Evolutionary conservation across 2,888 invertebrate species (phyloP).

Genomic region (Sarcophaga caerulescens): DNA sequence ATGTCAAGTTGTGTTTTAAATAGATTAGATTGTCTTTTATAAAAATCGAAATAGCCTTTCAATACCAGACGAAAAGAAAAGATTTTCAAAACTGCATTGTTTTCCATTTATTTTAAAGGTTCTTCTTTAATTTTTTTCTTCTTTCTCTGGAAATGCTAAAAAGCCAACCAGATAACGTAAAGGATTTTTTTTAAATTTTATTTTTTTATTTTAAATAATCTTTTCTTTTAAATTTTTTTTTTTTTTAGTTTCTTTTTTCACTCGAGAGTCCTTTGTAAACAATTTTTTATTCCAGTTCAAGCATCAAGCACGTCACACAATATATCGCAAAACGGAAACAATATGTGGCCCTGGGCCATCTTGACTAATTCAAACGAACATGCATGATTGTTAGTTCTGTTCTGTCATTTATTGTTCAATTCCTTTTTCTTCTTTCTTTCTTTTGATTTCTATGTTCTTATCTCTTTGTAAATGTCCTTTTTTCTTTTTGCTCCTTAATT

Average conservation of each 20-base stretch:
- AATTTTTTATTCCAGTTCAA: neutral
- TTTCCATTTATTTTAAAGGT: neutral
- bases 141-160: neutral
- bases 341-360: constrained; percentile 24
- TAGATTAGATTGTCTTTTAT: neutral
- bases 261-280: neutral
- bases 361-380: constrained; percentile 36
- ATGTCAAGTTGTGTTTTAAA: neutral
- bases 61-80: neutral
- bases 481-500: neutral
- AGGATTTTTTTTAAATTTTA: neutral
- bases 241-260: neutral
- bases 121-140: neutral
- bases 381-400: constrained; percentile 5
- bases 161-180: neutral
- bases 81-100: neutral
- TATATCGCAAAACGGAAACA: neutral
- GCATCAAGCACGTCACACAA: neutral
- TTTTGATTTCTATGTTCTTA: neutral
- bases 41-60: neutral
- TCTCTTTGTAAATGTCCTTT: neutral
- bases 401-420: constrained; percentile 28
- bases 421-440: neutral
- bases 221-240: neutral
- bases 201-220: neutral